Conservation (phyloP, 2,888 invertebrate genomes). For the Acrocyrtus sp. region DNA sequence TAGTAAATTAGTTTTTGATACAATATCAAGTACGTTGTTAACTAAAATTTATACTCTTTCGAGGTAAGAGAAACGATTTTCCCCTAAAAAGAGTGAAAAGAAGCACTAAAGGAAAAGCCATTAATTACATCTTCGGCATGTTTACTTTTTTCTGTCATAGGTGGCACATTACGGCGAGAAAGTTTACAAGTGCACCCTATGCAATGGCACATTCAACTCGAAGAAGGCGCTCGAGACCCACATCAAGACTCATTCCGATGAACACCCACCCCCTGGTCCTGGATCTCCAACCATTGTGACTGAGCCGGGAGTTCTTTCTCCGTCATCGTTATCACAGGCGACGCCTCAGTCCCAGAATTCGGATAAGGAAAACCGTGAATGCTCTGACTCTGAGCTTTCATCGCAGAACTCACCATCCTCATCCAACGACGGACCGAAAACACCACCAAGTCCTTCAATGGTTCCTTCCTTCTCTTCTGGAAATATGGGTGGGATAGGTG, state of each 20-base stretch:
- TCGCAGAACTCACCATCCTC: conserved; percentile 65
- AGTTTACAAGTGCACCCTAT: conserved; percentile 91
- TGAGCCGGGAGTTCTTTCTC: conserved; percentile 54
- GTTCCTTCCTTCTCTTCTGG: conserved; percentile 51
- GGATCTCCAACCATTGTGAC: conserved; percentile 36
- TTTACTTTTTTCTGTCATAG: conserved; percentile 64
- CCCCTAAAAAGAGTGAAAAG: no score
- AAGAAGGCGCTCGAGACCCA: conserved; percentile 92
- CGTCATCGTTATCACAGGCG: conserved; percentile 54
- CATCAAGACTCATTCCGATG: conserved; percentile 75
- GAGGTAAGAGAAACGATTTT: no score
- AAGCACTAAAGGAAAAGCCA: no score
- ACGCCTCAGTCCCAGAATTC: conserved; percentile 59
- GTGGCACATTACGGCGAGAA: conserved; percentile 93
- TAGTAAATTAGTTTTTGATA: no score
- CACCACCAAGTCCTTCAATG: conserved; percentile 55
- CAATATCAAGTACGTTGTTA: no score
- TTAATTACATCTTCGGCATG: no score
- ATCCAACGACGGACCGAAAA: conserved; percentile 53
- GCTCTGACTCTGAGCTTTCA: conserved; percentile 65
- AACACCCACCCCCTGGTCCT: conserved; percentile 34
- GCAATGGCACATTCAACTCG: conserved; percentile 89
- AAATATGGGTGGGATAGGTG: no score
- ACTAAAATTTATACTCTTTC: no score
- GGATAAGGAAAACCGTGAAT: conserved; percentile 69